Conservation (phyloP, 2,888 invertebrate species). For the Amblyjoppa fuscipennis region DNA sequence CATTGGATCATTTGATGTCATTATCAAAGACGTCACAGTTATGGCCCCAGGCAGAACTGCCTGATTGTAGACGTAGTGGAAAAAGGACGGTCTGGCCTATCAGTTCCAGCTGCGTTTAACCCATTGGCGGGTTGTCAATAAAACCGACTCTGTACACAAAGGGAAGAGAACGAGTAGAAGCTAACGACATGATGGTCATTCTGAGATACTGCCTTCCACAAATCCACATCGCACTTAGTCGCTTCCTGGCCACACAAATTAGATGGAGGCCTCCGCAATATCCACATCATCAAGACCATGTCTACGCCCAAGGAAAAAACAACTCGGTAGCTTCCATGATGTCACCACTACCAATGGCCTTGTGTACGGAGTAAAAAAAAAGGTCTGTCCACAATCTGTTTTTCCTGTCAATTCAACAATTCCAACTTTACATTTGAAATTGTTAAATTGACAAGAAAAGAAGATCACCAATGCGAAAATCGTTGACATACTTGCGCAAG, state of each 20-base stretch:
- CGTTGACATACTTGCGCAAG: too few species aligned
- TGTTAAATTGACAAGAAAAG: too few species aligned
- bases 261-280: not conserved
- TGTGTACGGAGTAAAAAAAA: not conserved
- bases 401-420: not conserved
- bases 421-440: not conserved
- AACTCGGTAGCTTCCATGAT: not conserved
- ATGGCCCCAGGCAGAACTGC: not conserved
- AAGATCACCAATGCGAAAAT: too few species aligned
- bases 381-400: not conserved
- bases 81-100: not conserved
- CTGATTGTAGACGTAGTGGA: not conserved
- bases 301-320: not conserved
- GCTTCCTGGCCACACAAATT: not conserved
- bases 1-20: not conserved
- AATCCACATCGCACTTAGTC: not conserved
- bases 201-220: not conserved
- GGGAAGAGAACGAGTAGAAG: not conserved
- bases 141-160: not conserved
- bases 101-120: not conserved
- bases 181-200: not conserved
- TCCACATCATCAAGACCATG: not conserved
- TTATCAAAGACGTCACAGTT: not conserved
- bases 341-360: constrained; percentile 2
- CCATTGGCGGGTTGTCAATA: not conserved